Conservation (phyloP, 1,140 invertebrate genomes). For the Apis dorsata region DNA sequence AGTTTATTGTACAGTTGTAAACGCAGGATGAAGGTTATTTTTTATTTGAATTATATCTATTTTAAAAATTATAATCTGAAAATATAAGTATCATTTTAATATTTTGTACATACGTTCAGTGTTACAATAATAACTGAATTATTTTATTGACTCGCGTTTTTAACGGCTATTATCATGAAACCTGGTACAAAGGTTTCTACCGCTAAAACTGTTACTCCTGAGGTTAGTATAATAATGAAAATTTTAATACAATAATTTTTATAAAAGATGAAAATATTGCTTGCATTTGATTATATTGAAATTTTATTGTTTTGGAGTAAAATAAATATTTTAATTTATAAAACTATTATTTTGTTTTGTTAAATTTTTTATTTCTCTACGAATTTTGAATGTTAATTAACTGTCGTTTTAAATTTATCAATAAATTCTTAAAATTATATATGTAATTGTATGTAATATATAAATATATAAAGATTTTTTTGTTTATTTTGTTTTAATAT, state of each 20-base stretch:
- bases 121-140: not conserved
- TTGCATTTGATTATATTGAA: not conserved
- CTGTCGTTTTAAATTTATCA: not conserved
- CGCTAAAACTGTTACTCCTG: slow-evolving; percentile 62
- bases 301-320: not conserved
- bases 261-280: not conserved
- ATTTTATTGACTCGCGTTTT: slow-evolving; percentile 3
- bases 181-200: slow-evolving; percentile 67
- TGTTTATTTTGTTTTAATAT: not conserved
- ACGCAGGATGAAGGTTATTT: not conserved
- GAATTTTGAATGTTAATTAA: not conserved
- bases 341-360: too few relatives aligned
- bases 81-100: not conserved
- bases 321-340: not conserved
- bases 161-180: slow-evolving; percentile 70
- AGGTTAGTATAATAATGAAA: slow-evolving; percentile 65
- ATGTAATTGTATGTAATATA: too few relatives aligned
- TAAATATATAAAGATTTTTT: not conserved
- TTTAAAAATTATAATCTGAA: not conserved
- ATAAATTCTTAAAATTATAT: not conserved
- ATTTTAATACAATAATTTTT: not conserved
- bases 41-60: not conserved
- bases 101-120: not conserved
- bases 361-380: not conserved
- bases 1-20: not conserved